These are phyloP conservation scores for Anguilla megastoma DNA, from an alignment of 2,797 vertebrate species.

Conservation along the genomic window DNA sequence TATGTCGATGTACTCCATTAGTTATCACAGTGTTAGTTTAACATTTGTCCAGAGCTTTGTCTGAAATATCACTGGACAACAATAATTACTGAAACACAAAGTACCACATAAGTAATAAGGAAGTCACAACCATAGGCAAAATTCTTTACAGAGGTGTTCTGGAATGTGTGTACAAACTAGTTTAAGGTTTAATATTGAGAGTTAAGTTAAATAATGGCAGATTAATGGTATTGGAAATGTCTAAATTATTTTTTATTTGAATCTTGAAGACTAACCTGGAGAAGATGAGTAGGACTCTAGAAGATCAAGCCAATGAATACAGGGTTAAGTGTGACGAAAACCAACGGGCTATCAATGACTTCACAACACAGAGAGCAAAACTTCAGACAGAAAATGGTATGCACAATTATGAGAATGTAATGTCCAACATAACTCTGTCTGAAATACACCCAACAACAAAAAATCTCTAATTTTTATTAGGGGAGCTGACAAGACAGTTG, in stretches of 20 bases:
- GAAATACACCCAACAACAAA: background rate
- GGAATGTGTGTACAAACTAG: background rate
- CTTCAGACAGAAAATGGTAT: slow-evolving; percentile 84
- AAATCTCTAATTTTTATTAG: slow-evolving; percentile 52
- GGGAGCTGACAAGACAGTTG: slow-evolving; percentile 77
- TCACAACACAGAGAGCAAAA: slow-evolving; percentile 79
- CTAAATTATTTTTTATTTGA: background rate
- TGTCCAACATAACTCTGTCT: background rate
- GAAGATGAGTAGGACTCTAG: slow-evolving; percentile 79
- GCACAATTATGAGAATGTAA: background rate
- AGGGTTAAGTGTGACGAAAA: slow-evolving; percentile 78
- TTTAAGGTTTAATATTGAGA: background rate
- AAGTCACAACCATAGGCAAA: background rate
- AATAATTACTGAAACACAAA: background rate
- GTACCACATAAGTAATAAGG: background rate
- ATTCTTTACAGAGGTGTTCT: background rate
- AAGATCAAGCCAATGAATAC: slow-evolving; percentile 83
- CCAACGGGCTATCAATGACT: slow-evolving; percentile 78
- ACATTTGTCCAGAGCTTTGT: background rate
- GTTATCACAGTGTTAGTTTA: background rate
- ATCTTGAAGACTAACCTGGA: slow-evolving; percentile 76
- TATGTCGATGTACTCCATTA: background rate
- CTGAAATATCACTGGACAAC: background rate
- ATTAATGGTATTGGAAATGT: background rate
- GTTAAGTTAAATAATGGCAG: background rate